A percentile compares a stretch with the other conserved stretches of the same genome.
phyloP scores from a whole-genome alignment of 2,113 vertebrate genomes.

The Trichomycterus rosablanca region DNA sequence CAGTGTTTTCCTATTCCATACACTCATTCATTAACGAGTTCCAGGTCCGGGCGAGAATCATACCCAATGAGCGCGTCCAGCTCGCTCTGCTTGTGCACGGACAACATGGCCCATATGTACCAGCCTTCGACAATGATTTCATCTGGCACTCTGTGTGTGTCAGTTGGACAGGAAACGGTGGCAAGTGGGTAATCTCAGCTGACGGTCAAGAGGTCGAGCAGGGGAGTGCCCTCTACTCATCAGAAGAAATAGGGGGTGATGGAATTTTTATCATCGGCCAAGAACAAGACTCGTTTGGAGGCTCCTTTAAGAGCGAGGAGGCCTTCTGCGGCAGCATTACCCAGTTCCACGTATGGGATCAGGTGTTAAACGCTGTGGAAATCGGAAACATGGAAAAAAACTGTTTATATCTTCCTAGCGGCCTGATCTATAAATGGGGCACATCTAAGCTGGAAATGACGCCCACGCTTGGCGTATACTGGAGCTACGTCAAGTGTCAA shows the following conservation, averaged over 20 bases:
- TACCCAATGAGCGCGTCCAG: conserved; percentile 46
- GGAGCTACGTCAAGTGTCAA: conserved; percentile 59
- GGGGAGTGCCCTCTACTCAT: conserved; percentile 42
- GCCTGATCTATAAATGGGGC: conserved; percentile 66
- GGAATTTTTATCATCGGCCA: conserved; percentile 65
- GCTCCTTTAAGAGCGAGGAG: conserved; percentile 53
- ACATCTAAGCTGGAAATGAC: conserved; percentile 54
- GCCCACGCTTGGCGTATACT: conserved; percentile 45
- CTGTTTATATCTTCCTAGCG: conserved; percentile 57
- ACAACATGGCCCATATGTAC: conserved; percentile 47
- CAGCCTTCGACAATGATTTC: conserved; percentile 56
- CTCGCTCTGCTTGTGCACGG: conserved; percentile 65
- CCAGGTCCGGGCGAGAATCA: conserved; percentile 61
- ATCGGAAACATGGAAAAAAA: conserved; percentile 62
- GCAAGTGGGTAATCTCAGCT: conserved; percentile 57
- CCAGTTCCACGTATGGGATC: conserved; percentile 69
- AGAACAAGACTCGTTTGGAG: conserved; percentile 56
- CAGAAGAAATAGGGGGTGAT: conserved; percentile 44
- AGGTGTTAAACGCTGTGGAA: conserved; percentile 55
- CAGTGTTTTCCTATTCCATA: conserved; percentile 67
- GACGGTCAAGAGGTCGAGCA: conserved; percentile 39
- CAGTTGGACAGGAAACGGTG: conserved; percentile 57
- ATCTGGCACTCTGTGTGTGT: conserved; percentile 65
- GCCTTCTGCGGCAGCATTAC: conserved; percentile 68
- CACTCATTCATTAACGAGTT: conserved; percentile 60